phyloP scores from a whole-genome alignment of 2,113 vertebrate species.

The Xiphorhynchus elegans region DNA sequence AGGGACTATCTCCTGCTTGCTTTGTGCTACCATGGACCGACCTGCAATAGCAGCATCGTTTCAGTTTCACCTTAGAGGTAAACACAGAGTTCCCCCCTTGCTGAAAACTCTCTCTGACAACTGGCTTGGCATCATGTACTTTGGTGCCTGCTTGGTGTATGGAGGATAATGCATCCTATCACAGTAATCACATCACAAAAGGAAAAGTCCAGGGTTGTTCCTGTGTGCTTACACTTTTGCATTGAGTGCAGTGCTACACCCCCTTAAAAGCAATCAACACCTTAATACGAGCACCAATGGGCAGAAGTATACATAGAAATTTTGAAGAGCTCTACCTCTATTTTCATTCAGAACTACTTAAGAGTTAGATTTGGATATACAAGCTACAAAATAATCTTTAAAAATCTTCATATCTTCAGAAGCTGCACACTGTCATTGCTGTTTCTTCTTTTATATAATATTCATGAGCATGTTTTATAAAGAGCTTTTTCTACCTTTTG shows the following conservation, averaged over 20 bases:
- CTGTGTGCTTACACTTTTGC: neutral
- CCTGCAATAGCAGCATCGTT: neutral
- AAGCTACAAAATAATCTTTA: neutral
- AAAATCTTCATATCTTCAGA: neutral
- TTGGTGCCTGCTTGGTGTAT: fast-evolving
- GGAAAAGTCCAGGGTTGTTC: neutral
- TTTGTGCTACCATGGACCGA: neutral
- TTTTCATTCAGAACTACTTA: neutral
- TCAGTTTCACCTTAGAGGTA: neutral
- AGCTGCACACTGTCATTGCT: neutral
- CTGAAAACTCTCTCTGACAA: neutral
- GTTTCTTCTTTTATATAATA: neutral
- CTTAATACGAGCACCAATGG: fast-evolving
- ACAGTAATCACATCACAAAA: neutral
- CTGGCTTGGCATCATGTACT: fast-evolving
- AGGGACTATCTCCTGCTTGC: neutral
- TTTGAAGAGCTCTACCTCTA: neutral
- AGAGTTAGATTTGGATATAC: neutral
- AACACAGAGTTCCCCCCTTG: neutral
- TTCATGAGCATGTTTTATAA: neutral
- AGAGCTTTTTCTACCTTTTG: neutral
- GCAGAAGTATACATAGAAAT: neutral
- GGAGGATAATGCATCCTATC: neutral
- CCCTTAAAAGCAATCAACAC: neutral
- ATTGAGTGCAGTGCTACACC: neutral